phyloP scores from a whole-genome alignment of 2,797 vertebrate genomes.

The Falco berigora region DNA sequence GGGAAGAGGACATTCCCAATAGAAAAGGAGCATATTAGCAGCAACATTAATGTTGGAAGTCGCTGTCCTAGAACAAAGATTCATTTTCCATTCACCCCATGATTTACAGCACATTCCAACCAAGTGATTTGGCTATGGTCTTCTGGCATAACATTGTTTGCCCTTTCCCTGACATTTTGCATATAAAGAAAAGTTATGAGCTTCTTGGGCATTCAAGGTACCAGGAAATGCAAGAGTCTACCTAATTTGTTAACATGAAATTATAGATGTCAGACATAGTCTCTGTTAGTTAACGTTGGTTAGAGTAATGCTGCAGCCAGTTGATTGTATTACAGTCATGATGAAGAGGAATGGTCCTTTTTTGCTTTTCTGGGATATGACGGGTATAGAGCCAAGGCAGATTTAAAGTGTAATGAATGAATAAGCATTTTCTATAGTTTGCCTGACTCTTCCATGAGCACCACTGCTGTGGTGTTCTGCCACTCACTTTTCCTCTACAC shows the following conservation, averaged over 20 bases:
- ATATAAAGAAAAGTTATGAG: constrained; percentile 67
- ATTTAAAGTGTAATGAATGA: constrained; percentile 57
- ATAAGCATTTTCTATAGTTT: constrained; percentile 40
- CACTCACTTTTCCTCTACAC: background rate
- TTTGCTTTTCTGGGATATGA: constrained; percentile 64
- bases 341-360: constrained; percentile 63
- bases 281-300: constrained; percentile 59
- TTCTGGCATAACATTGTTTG: constrained; percentile 67
- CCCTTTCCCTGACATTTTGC: constrained; percentile 63
- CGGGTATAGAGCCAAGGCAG: constrained; percentile 34
- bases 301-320: constrained; percentile 62
- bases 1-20: constrained; percentile 8
- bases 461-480: background rate
- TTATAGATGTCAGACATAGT: constrained; percentile 63
- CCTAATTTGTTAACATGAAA: constrained; percentile 67
- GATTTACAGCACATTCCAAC: constrained; percentile 55
- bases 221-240: constrained; percentile 62
- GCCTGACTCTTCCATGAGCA: background rate
- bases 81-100: constrained; percentile 20
- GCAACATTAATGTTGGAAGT: constrained; percentile 20
- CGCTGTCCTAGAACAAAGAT: constrained; percentile 39
- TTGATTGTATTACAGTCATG: constrained; percentile 66
- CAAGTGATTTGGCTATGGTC: constrained; percentile 63
- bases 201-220: constrained; percentile 64
- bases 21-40: constrained; percentile 10